Evolutionary conservation across 2,113 vertebrate genomes (phyloP).

Genomic region (Hylia prasina): DNA sequence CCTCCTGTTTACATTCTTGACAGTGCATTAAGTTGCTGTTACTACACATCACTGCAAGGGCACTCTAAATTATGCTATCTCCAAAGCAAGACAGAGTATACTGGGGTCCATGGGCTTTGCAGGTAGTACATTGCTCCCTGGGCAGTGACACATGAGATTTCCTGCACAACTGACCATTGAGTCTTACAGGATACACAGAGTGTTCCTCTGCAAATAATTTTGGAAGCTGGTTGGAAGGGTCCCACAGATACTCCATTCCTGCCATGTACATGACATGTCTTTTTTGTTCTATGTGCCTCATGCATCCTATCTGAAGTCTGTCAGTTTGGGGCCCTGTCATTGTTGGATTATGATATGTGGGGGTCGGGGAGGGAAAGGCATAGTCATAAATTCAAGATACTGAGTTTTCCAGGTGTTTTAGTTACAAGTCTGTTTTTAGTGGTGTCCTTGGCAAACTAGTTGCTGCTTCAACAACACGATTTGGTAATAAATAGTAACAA

Average conservation of each 20-base stretch:
- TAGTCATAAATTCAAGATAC: background rate
- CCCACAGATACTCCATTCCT: background rate
- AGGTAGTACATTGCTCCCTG: background rate
- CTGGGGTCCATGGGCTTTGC: background rate
- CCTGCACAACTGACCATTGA: background rate
- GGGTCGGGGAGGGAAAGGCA: no score
- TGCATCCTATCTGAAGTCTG: background rate
- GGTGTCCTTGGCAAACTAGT: background rate
- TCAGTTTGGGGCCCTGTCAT: background rate
- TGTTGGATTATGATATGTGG: background rate
- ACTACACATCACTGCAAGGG: background rate
- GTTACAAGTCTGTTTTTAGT: background rate
- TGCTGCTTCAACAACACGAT: background rate
- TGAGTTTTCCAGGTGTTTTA: background rate
- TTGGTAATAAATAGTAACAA: background rate
- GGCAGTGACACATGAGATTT: background rate
- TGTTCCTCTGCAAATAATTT: background rate
- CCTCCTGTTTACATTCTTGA: background rate
- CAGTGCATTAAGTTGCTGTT: background rate
- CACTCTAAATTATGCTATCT: background rate
- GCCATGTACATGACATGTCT: fast-evolving
- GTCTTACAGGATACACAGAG: background rate
- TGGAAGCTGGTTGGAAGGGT: background rate
- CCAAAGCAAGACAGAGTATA: background rate
- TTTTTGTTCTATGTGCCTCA: background rate